Evolutionary conservation across 2,888 invertebrate genomes (phyloP), one percentile per base, ranked within the genome.

Genomic region (Brachyptera putata): DNA sequence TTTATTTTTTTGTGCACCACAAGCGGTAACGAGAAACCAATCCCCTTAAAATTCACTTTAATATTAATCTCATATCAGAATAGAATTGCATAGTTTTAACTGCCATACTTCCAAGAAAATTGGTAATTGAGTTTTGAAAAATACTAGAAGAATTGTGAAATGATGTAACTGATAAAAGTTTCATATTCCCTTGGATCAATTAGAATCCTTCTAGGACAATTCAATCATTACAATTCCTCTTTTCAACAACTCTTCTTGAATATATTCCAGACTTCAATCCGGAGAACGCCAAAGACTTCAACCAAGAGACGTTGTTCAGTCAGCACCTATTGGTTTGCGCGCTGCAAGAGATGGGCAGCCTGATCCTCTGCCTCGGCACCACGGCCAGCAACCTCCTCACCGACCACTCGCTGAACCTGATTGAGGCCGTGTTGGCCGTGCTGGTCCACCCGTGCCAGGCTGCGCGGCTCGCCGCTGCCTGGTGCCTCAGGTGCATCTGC

Each of bases 391-490:
- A 93, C 71, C 81, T 98, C 7, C 84, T 97, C 7, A 85, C 87
- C 0, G 97, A 98, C 76, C 89, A 91, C 36, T 87, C 91, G 1
- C 77, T 92, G 64, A 92, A 53, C 22, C 53, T 53, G 9, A 22
- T 53, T 16, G 53, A 53, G 53, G 53, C 53, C 13, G 53, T 53
- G 53, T 13, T 36, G 67, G 82, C 90, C 71, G 93, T 97, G 18
- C 73, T 99, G 63, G 85, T 95, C 37, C 98, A 99, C 76, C 97
- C 97, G 0, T 92, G 94, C 73, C 89, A 91, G 66, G 93, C 95
- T 13, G 95, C 95, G 1, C 83, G 98, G 22, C 76, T 97, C 58
- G 91, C 95, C 13, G 95, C 96, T 16, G 95, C 97, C 16, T 95
- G 96, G 92, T 94, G 95, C 73, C 78, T 95, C 63, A 85, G 94